Base-by-base conservation (phyloP, 2,797 vertebrate species). In the Spondyliosoma cantharus region DNA sequence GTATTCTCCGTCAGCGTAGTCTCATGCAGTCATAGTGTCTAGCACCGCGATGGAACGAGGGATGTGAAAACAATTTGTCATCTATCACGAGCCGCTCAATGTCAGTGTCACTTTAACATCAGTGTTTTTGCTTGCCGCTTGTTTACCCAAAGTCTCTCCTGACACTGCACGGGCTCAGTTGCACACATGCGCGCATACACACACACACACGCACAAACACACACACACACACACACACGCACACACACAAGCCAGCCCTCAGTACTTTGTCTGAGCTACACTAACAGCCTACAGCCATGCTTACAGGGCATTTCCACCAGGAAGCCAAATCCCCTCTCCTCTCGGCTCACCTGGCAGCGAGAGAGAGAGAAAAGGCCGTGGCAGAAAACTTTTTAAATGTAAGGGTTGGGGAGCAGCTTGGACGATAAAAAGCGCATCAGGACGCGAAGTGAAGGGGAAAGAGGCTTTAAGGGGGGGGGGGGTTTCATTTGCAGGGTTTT, bases 301-400 rank as follows among this genome's bases (percentile, higher is more conserved):
- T 91, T 88, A 89, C 89, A 91, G 91, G 89, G 83, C 90, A 91
- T 91, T 92, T 92, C 84, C 81, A 83, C 83, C 27, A 82, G 87
- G 86, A 91, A 88, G 85, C 78, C 82, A 85, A 90, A 91, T 89
- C 90, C 90, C 86, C 84, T 89, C 78, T 86, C 86, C 89, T 89
- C 85, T 83, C 57, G 56, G 71, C 86, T 91, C 88, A 91, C 90
- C 90, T 91, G 87, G 86, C 86, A 89, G 81, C 60, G 2, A 60
- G 69, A 74, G 78, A 82, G 74, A 78, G 32, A 37, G 32, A 46
- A 79, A 87, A 82, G 76, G 79, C 32, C 32, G 32, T 14, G 61
- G 65, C 61, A 73, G 81, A 81, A 92, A 92, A 91, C 87, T 87
- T 93, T 92, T 86, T 74, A 82, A 87, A 91, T 75, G 73, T 64